Evolutionary conservation across 2,888 invertebrate species (phyloP), one percentile per base, ranked within the genome.

Genomic region (Leptarthrus brevirostris): DNA sequence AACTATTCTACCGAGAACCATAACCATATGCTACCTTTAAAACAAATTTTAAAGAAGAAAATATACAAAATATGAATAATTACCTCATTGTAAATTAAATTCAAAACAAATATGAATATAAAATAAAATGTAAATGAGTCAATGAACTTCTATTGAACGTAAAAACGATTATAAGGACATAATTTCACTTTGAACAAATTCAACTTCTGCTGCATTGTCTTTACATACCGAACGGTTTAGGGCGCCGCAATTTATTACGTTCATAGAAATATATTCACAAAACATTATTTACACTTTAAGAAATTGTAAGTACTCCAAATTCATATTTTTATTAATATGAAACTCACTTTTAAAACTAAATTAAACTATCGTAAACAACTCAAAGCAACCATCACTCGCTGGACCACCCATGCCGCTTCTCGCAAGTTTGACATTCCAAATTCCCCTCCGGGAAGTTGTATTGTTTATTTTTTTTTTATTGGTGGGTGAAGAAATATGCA

Each of bases 321-420:
- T n/a, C n/a, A n/a, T n/a, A n/a, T n/a, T n/a, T n/a, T n/a, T n/a
- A n/a, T n/a, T n/a, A n/a, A n/a, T n/a, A n/a, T n/a, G n/a, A n/a
- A n/a, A n/a, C n/a, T n/a, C n/a, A n/a, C n/a, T n/a, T n/a, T n/a
- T n/a, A n/a, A n/a, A n/a, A n/a, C n/a, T n/a, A n/a, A n/a, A n/a
- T n/a, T n/a, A n/a, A n/a, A n/a, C n/a, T n/a, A n/a, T n/a, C 3
- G 18, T 12, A 53, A 53, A 61, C 22, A n/a, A n/a, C n/a, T n/a
- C 24, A 40, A 61, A 40, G 22, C 40, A 40, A 61, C 5, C 14
- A 47, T 14, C 40, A 20, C 3, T 3, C 2, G 10, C 6, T 34
- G 18, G 61, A 61, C 61, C 61, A 61, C 61, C 61, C 61, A 61
- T 61, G 36, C 61, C 40, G 61, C 40, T 61, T 61, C n/a, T n/a